Base-by-base conservation (phyloP, 2,888 invertebrate species). In the Lepetodrilus schrolli region DNA sequence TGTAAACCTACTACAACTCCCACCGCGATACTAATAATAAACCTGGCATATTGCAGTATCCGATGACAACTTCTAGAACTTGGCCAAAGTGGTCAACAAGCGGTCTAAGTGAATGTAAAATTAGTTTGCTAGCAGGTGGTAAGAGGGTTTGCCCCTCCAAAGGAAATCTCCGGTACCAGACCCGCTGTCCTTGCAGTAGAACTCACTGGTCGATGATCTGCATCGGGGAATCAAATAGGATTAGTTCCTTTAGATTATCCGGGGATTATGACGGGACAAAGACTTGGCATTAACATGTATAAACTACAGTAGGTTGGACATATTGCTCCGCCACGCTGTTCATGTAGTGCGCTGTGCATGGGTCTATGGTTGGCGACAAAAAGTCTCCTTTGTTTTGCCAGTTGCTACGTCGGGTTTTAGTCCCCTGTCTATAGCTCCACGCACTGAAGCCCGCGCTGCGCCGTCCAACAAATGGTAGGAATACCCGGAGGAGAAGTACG, bases 151-250 rank as follows among this genome's bases (percentile, higher is more conserved):
- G n/a, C n/a, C n/a, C n/a, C n/a, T n/a, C n/a, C n/a, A n/a, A n/a
- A n/a, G n/a, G n/a, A n/a, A n/a, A n/a, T n/a, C n/a, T n/a, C n/a
- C n/a, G n/a, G n/a, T n/a, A n/a, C n/a, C n/a, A n/a, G n/a, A n/a
- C n/a, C n/a, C n/a, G n/a, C n/a, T n/a, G n/a, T n/a, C n/a, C n/a
- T 58, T 30, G 17, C 58, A 58, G 34, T 58, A 58, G 34, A 58
- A 26, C 17, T 34, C 30, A 58, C 30, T 34, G 34, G 58, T 17
- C 58, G 23, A 58, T 58, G 30, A 34, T 30, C 58, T 58, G 26
- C 10, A 13, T 7, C n/a, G 7, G 58, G 58, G 58, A 30, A 58
- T 58, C 26, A 58, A 58, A 58, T 34, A 30, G 58, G 58, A 58
- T 58, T 58, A 58, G 26, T 30, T 58, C 10, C 30, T 10, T 8